Percentiles rank a stretch among this genome's conserved stretches.
Conservation (phyloP, 2,113 vertebrate genomes). For the Coptodon bakossiorum region DNA sequence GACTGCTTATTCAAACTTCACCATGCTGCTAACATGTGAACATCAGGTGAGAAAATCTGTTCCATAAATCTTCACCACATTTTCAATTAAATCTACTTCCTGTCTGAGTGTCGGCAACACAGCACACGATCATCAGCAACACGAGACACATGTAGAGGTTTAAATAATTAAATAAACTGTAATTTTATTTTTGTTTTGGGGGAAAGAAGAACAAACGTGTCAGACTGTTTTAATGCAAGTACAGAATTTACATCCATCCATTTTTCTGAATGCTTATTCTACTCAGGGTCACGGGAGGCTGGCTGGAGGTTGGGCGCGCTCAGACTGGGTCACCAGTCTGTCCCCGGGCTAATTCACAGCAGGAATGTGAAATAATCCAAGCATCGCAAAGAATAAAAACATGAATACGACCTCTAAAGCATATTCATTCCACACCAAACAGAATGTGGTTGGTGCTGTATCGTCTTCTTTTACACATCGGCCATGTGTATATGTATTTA, state of each 20-base stretch:
- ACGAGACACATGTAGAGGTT: neutral
- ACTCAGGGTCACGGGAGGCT: neutral
- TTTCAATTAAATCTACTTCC: neutral
- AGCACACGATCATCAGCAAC: neutral
- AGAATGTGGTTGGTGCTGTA: neutral
- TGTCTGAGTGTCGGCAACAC: neutral
- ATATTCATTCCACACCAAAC: neutral
- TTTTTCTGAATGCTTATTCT: neutral
- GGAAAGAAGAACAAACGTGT: neutral
- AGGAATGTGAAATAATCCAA: neutral
- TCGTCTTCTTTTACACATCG: neutral
- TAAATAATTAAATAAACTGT: neutral
- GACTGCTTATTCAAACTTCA: too few species aligned
- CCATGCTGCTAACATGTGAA: neutral
- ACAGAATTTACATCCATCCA: neutral
- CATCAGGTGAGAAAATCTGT: neutral
- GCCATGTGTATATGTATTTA: neutral
- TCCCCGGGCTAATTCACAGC: neutral
- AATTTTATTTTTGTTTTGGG: neutral
- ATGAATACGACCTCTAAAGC: neutral
- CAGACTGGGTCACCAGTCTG: neutral
- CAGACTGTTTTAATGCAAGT: neutral
- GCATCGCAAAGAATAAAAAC: neutral
- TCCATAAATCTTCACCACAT: neutral
- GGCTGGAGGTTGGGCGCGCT: neutral